These are phyloP conservation scores for Phoenoteleia sp. DNA, from an alignment of 2,888 invertebrate genomes.

Conservation along the genomic window DNA sequence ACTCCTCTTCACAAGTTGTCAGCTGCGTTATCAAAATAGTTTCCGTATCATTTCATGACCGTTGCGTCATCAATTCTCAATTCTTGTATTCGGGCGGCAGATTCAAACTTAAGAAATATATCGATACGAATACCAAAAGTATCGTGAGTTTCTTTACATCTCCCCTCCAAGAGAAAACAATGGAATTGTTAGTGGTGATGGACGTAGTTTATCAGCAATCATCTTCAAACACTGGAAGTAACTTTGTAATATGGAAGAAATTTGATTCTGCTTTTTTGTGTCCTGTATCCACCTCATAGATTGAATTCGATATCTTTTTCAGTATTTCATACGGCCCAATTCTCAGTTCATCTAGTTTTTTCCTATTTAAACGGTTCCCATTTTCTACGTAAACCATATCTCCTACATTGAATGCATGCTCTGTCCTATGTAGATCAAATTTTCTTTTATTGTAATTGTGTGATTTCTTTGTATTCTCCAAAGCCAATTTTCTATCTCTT, in stretches of 20 bases:
- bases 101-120: constrained; percentile 2
- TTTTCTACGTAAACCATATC: constrained; percentile 80
- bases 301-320: constrained; percentile 75
- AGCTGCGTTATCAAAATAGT: too few relatives aligned
- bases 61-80: too few relatives aligned
- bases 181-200: not conserved
- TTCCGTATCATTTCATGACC: too few relatives aligned
- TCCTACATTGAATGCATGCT: constrained; percentile 77
- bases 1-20: too few relatives aligned
- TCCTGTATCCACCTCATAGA: constrained; percentile 70
- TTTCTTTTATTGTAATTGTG: constrained; percentile 77
- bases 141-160: constrained; percentile 34
- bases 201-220: not conserved
- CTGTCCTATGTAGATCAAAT: constrained; percentile 76
- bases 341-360: constrained; percentile 78
- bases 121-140: constrained; percentile 6
- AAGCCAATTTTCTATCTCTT: constrained; percentile 74
- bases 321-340: constrained; percentile 75
- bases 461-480: constrained; percentile 74
- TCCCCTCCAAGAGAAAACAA: constrained; percentile 9
- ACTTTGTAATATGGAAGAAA: constrained; percentile 60
- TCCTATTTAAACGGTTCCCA: constrained; percentile 78
- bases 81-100: not conserved
- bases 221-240: constrained; percentile 73
- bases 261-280: constrained; percentile 59